A percentile compares a stretch with the other conserved stretches of the same genome.
These are phyloP conservation scores for Ivindomyrus marchei DNA, from an alignment of 2,113 vertebrate genomes.

Conservation along the genomic window DNA sequence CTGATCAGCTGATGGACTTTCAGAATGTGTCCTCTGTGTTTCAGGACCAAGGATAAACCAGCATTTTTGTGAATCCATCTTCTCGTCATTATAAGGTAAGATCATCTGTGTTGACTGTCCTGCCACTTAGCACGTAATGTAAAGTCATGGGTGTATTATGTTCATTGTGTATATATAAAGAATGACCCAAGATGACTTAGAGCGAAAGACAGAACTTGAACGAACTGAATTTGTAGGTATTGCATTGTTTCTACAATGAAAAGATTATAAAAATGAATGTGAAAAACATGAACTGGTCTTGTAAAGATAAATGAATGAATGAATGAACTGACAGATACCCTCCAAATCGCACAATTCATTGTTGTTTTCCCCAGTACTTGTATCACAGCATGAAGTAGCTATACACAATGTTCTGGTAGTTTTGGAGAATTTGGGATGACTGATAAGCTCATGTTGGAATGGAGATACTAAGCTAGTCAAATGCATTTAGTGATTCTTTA, in stretches of 20 bases:
- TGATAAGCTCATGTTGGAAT: not conserved
- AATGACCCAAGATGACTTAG: not conserved
- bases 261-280: not conserved
- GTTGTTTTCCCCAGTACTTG: not conserved
- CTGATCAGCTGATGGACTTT: not conserved
- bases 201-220: not conserved
- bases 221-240: not conserved
- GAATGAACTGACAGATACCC: not conserved
- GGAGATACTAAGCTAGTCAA: not conserved
- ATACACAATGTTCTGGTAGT: not conserved
- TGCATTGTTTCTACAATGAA: not conserved
- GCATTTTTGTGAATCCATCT: not conserved
- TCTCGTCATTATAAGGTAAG: slow-evolving; percentile 15
- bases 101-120: not conserved
- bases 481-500: not conserved
- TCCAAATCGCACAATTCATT: not conserved
- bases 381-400: not conserved
- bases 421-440: not conserved
- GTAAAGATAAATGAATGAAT: not conserved
- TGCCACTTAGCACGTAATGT: not conserved
- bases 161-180: not conserved
- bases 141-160: not conserved
- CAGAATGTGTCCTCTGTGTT: slow-evolving; percentile 12
- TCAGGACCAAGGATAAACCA: slow-evolving; percentile 17
- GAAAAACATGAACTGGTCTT: not conserved